Percentiles rank a stretch among this genome's conserved stretches.
Evolutionary conservation across 2,888 invertebrate genomes (phyloP).

Genomic region (Augochlorella aurata): DNA sequence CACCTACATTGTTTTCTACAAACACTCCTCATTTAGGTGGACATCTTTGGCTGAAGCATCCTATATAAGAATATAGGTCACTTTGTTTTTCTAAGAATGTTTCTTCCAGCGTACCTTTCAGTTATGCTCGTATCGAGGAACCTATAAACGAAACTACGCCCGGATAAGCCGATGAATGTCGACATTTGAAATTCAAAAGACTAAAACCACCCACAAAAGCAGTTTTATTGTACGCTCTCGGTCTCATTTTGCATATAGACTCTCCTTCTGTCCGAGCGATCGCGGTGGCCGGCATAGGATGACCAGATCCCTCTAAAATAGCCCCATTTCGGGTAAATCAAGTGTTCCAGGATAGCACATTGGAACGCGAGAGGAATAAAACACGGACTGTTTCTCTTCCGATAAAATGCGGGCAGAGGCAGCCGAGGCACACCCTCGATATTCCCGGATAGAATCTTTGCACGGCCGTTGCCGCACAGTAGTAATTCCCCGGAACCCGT

Average conservation of each 20-base stretch:
- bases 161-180: neutral
- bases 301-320: constrained; percentile 16
- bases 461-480: constrained; percentile 40
- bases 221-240: neutral
- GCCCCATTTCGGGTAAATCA: constrained; percentile 43
- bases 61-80: too few species aligned
- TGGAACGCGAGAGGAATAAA: constrained; percentile 35
- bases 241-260: constrained; percentile 1
- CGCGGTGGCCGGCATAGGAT: neutral
- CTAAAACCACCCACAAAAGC: neutral
- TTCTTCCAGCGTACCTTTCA: neutral
- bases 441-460: constrained; percentile 42
- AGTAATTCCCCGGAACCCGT: constrained; percentile 47
- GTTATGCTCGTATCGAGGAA: neutral
- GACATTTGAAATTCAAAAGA: neutral
- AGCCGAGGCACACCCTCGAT: constrained; percentile 28
- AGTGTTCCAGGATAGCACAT: constrained; percentile 13
- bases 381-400: constrained; percentile 38
- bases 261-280: neutral
- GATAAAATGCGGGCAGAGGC: constrained; percentile 47
- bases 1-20: too few species aligned
- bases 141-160: neutral
- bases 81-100: too few species aligned
- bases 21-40: too few species aligned
- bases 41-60: too few species aligned